phyloP scores from a whole-genome alignment of 2,113 vertebrate species.

The Poeciliopsis turrubarensis region DNA sequence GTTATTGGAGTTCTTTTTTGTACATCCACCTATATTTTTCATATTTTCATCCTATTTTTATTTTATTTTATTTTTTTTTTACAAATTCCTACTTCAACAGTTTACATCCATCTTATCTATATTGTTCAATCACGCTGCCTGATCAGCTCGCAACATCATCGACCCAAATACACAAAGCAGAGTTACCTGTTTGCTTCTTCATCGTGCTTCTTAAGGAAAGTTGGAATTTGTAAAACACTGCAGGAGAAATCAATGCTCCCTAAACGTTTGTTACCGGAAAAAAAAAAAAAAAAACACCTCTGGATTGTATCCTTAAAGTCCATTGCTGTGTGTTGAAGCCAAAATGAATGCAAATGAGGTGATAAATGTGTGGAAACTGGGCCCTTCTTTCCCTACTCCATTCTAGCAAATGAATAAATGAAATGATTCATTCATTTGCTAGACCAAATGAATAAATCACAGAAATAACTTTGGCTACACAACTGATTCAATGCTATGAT shows the following conservation, averaged over 20 bases:
- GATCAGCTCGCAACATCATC: background rate
- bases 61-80: background rate
- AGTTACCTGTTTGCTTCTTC: background rate
- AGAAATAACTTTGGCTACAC: background rate
- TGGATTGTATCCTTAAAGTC: background rate
- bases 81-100: background rate
- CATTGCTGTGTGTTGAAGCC: background rate
- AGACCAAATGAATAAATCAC: background rate
- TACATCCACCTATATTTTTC: background rate
- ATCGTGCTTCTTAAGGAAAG: too few relatives aligned
- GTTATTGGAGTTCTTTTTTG: background rate
- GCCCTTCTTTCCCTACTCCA: background rate
- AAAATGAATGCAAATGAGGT: background rate
- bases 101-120: background rate
- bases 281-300: background rate
- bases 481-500: background rate
- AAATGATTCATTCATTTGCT: background rate
- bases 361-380: background rate
- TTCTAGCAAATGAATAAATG: too few relatives aligned
- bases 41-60: background rate
- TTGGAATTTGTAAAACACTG: background rate
- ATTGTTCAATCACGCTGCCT: background rate
- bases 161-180: background rate
- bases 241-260: background rate
- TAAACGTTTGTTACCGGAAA: background rate